These are phyloP conservation scores for Leptobrachium leishanense DNA, from an alignment of 2,113 vertebrate genomes.

Conservation along the genomic window DNA sequence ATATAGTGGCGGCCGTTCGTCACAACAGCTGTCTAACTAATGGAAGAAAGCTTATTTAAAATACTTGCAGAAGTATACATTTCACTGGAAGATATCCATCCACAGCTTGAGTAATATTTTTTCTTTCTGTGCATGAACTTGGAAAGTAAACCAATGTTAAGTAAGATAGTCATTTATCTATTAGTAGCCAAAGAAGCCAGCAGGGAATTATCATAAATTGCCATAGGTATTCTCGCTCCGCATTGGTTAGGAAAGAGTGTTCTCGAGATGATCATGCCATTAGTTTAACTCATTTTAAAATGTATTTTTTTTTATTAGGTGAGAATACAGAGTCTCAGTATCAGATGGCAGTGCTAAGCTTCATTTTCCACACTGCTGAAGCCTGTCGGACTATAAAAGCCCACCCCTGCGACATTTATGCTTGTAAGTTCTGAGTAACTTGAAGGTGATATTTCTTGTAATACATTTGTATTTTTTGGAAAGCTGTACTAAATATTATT, in stretches of 20 bases:
- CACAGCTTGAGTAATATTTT: no score
- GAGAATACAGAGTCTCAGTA: conserved; percentile 35
- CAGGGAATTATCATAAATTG: no score
- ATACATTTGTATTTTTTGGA: conserved; percentile 30
- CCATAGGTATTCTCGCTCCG: no score
- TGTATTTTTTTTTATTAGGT: conserved; percentile 39
- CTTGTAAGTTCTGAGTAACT: conserved; percentile 26
- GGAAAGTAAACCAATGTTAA: no score
- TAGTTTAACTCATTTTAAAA: conserved; percentile 17
- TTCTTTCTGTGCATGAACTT: no score
- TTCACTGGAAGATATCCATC: no score
- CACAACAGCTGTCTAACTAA: no score
- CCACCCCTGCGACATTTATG: conserved; percentile 38
- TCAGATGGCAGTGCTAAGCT: conserved; percentile 35
- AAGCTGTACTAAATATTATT: background rate
- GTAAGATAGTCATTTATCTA: no score
- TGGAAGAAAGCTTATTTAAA: no score
- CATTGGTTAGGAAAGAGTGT: background rate
- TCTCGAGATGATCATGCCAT: conserved; percentile 29
- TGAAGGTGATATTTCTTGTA: conserved; percentile 38
- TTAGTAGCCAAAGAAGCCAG: no score
- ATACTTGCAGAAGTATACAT: no score
- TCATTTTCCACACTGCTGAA: conserved; percentile 34
- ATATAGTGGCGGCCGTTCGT: no score
- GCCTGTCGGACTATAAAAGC: conserved; percentile 26